These are phyloP conservation scores for Cheirogaleus medius DNA, from an alignment of 2,113 vertebrate genomes.

Conservation along the genomic window DNA sequence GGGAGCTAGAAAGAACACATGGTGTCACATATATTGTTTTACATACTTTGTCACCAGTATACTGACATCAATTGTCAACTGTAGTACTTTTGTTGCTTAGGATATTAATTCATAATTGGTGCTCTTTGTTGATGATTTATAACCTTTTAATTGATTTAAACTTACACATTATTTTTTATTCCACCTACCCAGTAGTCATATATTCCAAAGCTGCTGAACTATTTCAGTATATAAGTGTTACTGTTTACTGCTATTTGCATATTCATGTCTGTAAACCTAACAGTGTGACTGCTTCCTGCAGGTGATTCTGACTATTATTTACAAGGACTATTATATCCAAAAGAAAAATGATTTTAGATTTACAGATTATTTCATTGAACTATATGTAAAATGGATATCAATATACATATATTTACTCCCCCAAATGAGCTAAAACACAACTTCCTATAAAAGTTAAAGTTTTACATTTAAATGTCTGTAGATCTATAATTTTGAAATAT, in stretches of 20 bases:
- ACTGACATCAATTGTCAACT: conserved; percentile 64
- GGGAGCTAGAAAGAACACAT: not conserved
- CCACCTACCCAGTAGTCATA: conserved; percentile 49
- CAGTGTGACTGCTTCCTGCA: conserved; percentile 74
- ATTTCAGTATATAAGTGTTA: conserved; percentile 77
- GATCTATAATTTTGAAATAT: not conserved
- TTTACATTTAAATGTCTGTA: not conserved
- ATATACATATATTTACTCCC: conserved; percentile 83
- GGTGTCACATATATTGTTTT: not conserved
- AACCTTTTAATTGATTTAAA: conserved; percentile 43
- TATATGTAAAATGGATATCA: conserved; percentile 84
- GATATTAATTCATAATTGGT: conserved; percentile 54
- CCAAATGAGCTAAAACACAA: not conserved
- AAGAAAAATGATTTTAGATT: conserved; percentile 83
- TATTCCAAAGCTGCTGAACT: conserved; percentile 81
- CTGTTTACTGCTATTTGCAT: conserved; percentile 63
- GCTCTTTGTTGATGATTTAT: conserved; percentile 56
- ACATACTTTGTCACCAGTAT: conserved; percentile 45
- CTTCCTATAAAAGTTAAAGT: not conserved
- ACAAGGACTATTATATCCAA: conserved; percentile 78
- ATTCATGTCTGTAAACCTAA: conserved; percentile 72
- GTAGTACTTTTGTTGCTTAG: conserved; percentile 62
- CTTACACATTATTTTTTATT: conserved; percentile 42
- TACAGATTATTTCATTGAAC: conserved; percentile 78
- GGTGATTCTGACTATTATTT: conserved; percentile 76